Evolutionary conservation across 2,888 invertebrate species (phyloP), one percentile per base, ranked within the genome.

Genomic region (Leptinotarsa juncta): DNA sequence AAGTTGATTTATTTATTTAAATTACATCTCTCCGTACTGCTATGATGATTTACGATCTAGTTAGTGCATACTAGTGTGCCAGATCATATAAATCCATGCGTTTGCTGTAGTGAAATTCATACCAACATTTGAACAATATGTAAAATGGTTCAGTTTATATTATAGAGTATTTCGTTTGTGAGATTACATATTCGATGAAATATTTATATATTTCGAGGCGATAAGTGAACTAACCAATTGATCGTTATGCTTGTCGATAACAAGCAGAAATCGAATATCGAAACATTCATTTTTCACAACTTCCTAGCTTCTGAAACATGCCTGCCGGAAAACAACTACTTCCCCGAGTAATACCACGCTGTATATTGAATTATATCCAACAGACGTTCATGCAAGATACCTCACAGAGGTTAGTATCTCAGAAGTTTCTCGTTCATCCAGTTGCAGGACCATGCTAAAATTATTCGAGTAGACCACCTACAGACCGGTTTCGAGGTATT

Each of bases 1-100:
- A 70, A 79, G 75, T 77, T 82, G 80, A 82, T 82, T 82, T 82
- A 82, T 82, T 82, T 81, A 80, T 82, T 79, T 80, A 80, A 81
- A 81, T 81, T 82, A 78, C 79, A 79, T 81, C 76, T 77, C 73
- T 77, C 76, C 73, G 72, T 76, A 78, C 75, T 75, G 74, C 74
- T 79, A 78, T 74, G 76, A 77, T 79, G 77, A 79, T 79, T 79
- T 78, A 79, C 73, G 74, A 70, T 71, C 72, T 74, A 77, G 77
- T 79, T 78, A 72, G 77, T 75, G 73, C 73, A 68, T 70, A 70
- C 70, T 75, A 76, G 73, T 76, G 71, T 65, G 73, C 74, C 74
- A 55, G 76, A 71, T 68, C 62, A 49, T 72, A 77, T 77, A 73
- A 74, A 78, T 76, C 68, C 68, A 65, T 23, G 72, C 71, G 68